Conservation (phyloP, 2,888 invertebrate genomes). For the Hermodice carunculata region DNA sequence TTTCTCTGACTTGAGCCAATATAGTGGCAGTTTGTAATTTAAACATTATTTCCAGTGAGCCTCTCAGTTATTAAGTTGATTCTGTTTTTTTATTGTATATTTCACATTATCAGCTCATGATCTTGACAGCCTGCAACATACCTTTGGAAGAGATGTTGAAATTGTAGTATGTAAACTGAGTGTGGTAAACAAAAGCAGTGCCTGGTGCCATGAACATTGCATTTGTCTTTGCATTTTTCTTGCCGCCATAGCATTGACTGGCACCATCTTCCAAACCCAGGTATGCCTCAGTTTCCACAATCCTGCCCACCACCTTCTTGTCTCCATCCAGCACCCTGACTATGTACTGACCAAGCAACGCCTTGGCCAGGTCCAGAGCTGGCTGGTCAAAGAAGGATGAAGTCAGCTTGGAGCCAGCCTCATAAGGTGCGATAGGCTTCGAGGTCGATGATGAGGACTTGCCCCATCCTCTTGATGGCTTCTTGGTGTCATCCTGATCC, state of each 20-base stretch:
- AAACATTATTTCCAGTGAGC: no score
- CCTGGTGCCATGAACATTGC: conserved; percentile 82
- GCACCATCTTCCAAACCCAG: conserved; percentile 78
- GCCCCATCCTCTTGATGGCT: no score
- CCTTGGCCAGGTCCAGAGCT: conserved; percentile 72
- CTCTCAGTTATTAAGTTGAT: no score
- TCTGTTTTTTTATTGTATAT: no score
- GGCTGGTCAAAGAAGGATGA: conserved; percentile 51
- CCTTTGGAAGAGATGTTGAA: conserved; percentile 80
- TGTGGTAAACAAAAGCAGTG: conserved; percentile 80
- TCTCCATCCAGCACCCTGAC: conserved; percentile 71
- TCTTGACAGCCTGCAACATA: no score
- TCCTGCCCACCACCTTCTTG: conserved; percentile 74
- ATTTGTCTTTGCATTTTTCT: conserved; percentile 75
- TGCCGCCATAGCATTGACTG: conserved; percentile 76
- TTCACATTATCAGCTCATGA: no score
- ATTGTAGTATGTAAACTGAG: conserved; percentile 82
- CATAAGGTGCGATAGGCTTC: no score
- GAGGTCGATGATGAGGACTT: no score
- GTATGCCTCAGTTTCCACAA: conserved; percentile 83
- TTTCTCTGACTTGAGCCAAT: no score
- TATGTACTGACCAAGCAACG: conserved; percentile 76
- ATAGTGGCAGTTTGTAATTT: no score
- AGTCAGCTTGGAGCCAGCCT: no score
- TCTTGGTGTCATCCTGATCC: no score